Base-by-base conservation (phyloP, 2,113 vertebrate genomes). In the Scomber colias region DNA sequence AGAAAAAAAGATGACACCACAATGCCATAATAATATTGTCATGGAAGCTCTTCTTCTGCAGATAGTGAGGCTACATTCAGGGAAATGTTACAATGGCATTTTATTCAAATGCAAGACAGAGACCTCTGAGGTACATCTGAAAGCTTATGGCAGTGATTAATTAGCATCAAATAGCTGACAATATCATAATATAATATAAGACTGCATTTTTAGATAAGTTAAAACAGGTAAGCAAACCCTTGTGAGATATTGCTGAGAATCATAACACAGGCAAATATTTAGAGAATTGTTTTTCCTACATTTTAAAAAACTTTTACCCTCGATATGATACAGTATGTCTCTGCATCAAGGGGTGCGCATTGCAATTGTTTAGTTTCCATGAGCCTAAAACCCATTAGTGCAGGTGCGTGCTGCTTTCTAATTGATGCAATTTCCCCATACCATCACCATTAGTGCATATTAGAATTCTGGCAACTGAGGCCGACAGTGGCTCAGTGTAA, bases 341-440 rank as follows among this genome's bases (percentile, higher is more conserved):
- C 21, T 51, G 44, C 57, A 79, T 51, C 16, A 15, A 21, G 16
- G 3, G n/a, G 9, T 73, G 56, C 46, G 40, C 44, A 50, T 44
- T 72, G 27, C 45, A 71, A 24, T 65, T 67, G 16, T 64, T 71
- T 31, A 48, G 27, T 68, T 75, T 51, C 77, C 66, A 62, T 61
- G 45, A 67, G 81, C 55, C 1, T 6, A 57, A 77, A 81, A 55
- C n/a, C 50, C 53, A 81, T 81, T 78, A 75, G 77, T 78, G 87
- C 66, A 81, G 73, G 73, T 86, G 65, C 77, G 51, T 63, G 48
- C 65, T 67, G 55, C 51, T 75, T 64, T 71, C 73, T 67, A 80
- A 80, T 60, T 81, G 77, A 57, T 71, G 65, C 70, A 68, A 9
- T 86, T 84, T 81, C 66, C 70, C 70, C 57, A 75, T 78, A 81